Conservation (phyloP, 2,797 vertebrate species). For the Rhyacichthys aspro region DNA sequence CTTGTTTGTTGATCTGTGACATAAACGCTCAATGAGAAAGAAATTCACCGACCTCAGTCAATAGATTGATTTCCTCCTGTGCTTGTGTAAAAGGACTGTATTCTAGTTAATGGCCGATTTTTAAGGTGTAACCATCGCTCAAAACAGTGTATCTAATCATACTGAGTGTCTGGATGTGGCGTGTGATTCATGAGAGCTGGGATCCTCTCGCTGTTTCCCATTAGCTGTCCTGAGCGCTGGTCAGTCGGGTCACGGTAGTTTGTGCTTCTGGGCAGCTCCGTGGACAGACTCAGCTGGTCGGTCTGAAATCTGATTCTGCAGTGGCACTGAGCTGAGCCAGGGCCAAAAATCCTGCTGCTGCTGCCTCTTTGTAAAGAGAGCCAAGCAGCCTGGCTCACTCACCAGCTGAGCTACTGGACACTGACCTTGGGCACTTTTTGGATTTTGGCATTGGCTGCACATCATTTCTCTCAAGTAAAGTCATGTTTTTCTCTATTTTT, state of each 20-base stretch:
- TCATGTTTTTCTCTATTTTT: too few relatives aligned
- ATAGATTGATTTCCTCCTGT: conserved; percentile 3
- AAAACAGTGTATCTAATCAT: neutral
- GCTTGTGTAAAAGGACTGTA: neutral
- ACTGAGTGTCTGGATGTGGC: neutral
- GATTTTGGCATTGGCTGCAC: conserved; percentile 4
- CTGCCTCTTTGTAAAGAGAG: conserved; percentile 11
- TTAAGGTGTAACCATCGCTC: neutral
- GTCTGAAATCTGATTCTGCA: conserved; percentile 40
- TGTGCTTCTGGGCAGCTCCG: conserved; percentile 23
- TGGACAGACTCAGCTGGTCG: conserved; percentile 8
- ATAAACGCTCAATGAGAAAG: neutral
- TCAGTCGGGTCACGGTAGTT: conserved; percentile 29
- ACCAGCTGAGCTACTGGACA: neutral
- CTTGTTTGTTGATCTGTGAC: neutral
- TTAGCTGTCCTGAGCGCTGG: conserved; percentile 13
- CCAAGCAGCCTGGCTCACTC: conserved; percentile 12
- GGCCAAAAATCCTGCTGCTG: conserved; percentile 14
- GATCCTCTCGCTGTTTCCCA: neutral
- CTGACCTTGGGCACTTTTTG: conserved; percentile 6
- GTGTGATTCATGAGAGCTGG: conserved; percentile 27
- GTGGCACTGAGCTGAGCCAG: conserved; percentile 17
- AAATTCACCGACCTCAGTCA: neutral
- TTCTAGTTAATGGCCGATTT: neutral
- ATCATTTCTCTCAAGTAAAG: neutral